Percentiles rank a stretch among this genome's conserved stretches.
Evolutionary conservation across 2,113 vertebrate genomes (phyloP).

Genomic region (Rhinogobius similis): DNA sequence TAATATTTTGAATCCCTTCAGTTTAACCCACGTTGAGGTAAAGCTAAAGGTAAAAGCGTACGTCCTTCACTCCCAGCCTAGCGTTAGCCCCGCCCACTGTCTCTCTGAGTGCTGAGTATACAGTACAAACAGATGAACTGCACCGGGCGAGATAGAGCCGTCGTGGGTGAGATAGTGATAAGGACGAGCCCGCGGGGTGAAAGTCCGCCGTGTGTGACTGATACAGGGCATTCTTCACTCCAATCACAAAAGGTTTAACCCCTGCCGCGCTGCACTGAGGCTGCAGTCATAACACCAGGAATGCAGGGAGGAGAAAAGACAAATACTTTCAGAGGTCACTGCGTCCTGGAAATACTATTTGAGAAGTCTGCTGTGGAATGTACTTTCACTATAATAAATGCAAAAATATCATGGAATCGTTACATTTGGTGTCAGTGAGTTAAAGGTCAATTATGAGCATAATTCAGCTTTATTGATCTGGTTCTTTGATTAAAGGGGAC

Average conservation of each 20-base stretch:
- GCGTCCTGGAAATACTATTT: slow-evolving; percentile 14
- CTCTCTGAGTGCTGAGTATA: slow-evolving; percentile 25
- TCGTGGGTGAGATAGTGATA: slow-evolving; percentile 27
- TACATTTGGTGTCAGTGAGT: no score
- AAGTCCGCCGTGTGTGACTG: slow-evolving; percentile 50
- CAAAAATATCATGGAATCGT: no score
- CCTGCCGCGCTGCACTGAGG: background rate
- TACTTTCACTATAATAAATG: no score
- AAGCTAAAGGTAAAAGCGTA: background rate
- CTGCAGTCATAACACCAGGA: slow-evolving; percentile 37
- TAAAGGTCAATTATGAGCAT: no score
- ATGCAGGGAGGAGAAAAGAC: slow-evolving; percentile 41
- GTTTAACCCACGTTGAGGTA: no score
- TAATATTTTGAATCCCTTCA: no score
- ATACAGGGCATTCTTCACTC: background rate
- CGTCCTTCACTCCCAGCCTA: background rate
- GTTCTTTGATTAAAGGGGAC: no score
- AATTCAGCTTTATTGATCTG: no score
- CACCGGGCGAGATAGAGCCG: slow-evolving; percentile 12
- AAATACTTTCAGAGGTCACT: slow-evolving; percentile 21
- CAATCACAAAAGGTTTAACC: slow-evolving; percentile 27
- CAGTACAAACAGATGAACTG: slow-evolving; percentile 41
- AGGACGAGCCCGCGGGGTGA: slow-evolving; percentile 41
- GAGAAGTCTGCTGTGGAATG: background rate
- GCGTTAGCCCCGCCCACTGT: background rate